A percentile compares a stretch with the other conserved stretches of the same genome.
Conservation (phyloP, 2,888 invertebrate genomes). For the Parnassius apollo region DNA sequence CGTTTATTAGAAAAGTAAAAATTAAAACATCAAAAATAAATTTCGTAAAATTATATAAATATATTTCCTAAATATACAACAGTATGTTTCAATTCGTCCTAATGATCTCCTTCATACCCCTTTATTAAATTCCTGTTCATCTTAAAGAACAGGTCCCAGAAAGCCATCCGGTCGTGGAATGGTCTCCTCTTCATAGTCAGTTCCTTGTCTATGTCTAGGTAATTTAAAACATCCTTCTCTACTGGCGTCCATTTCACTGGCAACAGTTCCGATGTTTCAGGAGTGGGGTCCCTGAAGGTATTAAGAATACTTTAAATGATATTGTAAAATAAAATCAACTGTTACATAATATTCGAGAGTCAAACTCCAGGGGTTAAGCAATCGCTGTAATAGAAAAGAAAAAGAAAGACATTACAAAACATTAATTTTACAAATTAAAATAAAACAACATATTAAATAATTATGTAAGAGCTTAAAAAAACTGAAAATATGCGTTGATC, state of each 20-base stretch:
- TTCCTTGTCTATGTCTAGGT: conserved; percentile 41
- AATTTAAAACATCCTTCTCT: conserved; percentile 36
- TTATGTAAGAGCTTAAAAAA: too few species aligned
- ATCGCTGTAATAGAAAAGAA: too few species aligned
- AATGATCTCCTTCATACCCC: background rate
- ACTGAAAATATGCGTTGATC: too few species aligned
- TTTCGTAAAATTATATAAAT: too few species aligned
- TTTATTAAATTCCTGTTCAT: conserved; percentile 28
- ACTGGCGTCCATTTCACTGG: conserved; percentile 50
- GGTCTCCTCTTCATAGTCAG: conserved; percentile 38
- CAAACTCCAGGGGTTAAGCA: too few species aligned
- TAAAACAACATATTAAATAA: too few species aligned
- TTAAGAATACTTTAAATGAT: background rate
- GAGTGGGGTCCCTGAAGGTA: conserved; percentile 51
- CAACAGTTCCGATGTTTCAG: conserved; percentile 42
- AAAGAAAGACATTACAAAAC: too few species aligned
- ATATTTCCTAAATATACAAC: too few species aligned
- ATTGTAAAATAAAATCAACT: too few species aligned
- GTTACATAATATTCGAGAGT: conserved; percentile 7
- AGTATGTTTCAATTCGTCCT: background rate
- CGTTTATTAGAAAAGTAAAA: too few species aligned
- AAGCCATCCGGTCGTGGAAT: conserved; percentile 42
- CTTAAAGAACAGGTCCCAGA: conserved; percentile 50
- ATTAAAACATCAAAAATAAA: too few species aligned
- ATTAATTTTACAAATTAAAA: too few species aligned